Conservation (phyloP, 2,797 vertebrate genomes). For the Aeoliscus strigatus region DNA sequence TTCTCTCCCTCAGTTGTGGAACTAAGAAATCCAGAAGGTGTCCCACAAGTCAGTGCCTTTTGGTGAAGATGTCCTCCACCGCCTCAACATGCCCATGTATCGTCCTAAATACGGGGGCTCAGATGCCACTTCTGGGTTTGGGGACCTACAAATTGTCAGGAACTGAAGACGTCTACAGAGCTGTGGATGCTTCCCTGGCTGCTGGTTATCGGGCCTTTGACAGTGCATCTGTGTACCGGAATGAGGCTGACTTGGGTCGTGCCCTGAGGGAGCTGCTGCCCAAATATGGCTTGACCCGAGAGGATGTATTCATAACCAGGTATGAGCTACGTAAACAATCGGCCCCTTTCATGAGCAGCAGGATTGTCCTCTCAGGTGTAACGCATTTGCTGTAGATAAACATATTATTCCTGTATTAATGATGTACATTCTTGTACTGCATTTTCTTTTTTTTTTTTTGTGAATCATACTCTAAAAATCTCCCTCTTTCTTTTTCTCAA, state of each 20-base stretch:
- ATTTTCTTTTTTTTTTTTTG: too few species aligned
- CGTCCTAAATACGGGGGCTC: slow-evolving; percentile 66
- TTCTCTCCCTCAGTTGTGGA: neutral
- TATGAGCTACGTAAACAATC: too few species aligned
- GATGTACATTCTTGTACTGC: neutral
- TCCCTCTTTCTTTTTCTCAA: neutral
- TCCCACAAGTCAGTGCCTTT: neutral
- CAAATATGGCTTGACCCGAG: slow-evolving; percentile 67
- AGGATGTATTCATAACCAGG: slow-evolving; percentile 78
- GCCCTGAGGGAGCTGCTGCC: slow-evolving; percentile 74
- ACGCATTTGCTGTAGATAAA: too few species aligned
- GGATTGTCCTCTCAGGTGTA: too few species aligned
- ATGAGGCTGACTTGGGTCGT: slow-evolving; percentile 72
- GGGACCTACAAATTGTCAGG: slow-evolving; percentile 75
- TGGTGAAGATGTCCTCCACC: slow-evolving; percentile 25
- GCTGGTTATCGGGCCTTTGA: slow-evolving; percentile 81
- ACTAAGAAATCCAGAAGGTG: neutral
- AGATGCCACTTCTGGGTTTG: slow-evolving; percentile 79
- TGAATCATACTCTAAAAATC: too few species aligned
- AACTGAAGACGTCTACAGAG: slow-evolving; percentile 48
- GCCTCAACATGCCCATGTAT: slow-evolving; percentile 27
- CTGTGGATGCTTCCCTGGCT: slow-evolving; percentile 74
- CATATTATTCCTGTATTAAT: too few species aligned
- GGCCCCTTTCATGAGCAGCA: too few species aligned
- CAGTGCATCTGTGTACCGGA: slow-evolving; percentile 77